A percentile compares a stretch with the other conserved stretches of the same genome.
phyloP scores from a whole-genome alignment of 2,113 vertebrate species.

The Mustela nigripes region DNA sequence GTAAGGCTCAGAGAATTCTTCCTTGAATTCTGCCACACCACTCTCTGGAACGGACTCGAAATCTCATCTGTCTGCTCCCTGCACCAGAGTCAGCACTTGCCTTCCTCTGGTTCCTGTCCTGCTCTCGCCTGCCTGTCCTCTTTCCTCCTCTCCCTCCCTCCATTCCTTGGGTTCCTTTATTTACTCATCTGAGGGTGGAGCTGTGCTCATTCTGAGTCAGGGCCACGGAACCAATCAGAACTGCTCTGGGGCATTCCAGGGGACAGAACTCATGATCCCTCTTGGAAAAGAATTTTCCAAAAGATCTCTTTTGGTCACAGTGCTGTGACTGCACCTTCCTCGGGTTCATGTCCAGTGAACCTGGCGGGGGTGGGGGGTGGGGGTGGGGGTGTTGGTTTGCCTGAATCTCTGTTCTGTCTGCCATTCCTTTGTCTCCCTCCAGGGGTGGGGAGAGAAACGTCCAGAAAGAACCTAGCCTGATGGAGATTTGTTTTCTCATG shows the following conservation, averaged over 20 bases:
- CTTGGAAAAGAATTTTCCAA: conserved; percentile 85
- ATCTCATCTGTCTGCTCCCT: background rate
- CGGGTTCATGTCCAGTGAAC: background rate
- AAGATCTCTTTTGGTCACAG: conserved; percentile 78
- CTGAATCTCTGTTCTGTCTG: background rate
- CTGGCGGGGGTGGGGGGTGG: background rate
- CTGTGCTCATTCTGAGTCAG: conserved; percentile 86
- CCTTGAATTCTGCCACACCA: background rate
- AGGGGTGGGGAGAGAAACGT: background rate
- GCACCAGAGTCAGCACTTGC: background rate
- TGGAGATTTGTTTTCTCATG: background rate
- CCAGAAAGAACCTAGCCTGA: background rate
- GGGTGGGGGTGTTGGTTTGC: background rate
- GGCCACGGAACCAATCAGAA: conserved; percentile 77
- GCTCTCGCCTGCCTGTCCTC: background rate
- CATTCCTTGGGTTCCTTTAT: conserved; percentile 78
- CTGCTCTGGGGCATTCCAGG: conserved; percentile 84
- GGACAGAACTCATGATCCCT: conserved; percentile 85
- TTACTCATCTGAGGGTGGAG: conserved; percentile 87
- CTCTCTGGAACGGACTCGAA: background rate
- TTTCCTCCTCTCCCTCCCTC: background rate
- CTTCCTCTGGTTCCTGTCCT: background rate
- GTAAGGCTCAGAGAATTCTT: conserved; percentile 65
- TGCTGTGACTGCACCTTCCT: conserved; percentile 63
- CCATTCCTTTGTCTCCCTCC: background rate